Evolutionary conservation across 1,140 invertebrate species (phyloP).

Genomic region (Neotoxoptera formosana): DNA sequence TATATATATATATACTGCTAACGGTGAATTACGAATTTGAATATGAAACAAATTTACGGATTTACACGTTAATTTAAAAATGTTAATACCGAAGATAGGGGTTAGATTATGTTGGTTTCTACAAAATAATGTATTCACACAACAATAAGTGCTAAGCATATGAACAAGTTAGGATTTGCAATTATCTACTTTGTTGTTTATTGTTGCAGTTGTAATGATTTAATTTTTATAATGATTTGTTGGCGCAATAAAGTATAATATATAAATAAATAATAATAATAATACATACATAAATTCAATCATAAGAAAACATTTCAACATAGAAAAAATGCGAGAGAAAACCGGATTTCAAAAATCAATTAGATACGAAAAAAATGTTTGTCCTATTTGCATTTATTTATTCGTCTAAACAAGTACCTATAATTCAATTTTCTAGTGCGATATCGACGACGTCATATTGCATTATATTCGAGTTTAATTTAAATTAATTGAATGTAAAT

Average conservation of each 20-base stretch:
- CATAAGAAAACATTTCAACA: not conserved
- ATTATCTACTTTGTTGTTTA: not conserved
- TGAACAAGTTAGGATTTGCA: not conserved
- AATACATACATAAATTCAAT: too few relatives aligned
- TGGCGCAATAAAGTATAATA: not conserved
- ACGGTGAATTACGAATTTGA: not conserved
- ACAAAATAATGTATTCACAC: not conserved
- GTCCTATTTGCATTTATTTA: not conserved
- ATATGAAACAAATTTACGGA: not conserved
- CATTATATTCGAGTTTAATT: not conserved
- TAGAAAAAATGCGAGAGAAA: not conserved
- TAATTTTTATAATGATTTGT: not conserved
- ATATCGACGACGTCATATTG: not conserved
- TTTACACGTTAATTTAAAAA: not conserved
- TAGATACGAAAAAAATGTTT: not conserved
- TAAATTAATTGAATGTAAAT: not conserved
- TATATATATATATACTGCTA: not conserved
- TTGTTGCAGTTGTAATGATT: not conserved
- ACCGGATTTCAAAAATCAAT: not conserved
- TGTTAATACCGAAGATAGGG: not conserved
- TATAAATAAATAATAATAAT: too few relatives aligned
- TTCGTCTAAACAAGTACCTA: not conserved
- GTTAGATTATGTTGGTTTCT: not conserved
- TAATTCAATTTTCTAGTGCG: not conserved
- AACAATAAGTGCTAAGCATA: not conserved